Evolutionary conservation across 2,888 invertebrate genomes (phyloP).

Genomic region (Ectobius pallidus): DNA sequence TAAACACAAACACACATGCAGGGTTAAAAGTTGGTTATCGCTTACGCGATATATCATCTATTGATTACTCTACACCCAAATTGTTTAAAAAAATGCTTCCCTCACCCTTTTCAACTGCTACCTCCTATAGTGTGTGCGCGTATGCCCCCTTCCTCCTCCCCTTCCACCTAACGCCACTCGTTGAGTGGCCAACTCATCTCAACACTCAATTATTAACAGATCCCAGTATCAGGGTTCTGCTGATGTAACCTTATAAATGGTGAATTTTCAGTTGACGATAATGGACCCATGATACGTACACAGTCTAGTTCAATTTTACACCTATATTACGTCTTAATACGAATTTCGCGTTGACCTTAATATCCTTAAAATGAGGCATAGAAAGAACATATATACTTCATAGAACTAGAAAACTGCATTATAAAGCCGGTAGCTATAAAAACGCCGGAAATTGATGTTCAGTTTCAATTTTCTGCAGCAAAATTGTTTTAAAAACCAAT

Average conservation of each 20-base stretch:
- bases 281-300: not conserved
- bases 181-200: slow-evolving; percentile 9
- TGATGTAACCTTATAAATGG: slow-evolving; percentile 23
- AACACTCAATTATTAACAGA: slow-evolving; percentile 22
- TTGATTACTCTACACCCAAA: slow-evolving; percentile 33
- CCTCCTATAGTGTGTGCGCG: not conserved
- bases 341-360: not conserved
- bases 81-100: slow-evolving; percentile 26
- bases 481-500: slow-evolving; percentile 33
- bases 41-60: slow-evolving; percentile 32
- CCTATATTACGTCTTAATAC: slow-evolving; percentile 4
- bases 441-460: not conserved
- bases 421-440: not conserved
- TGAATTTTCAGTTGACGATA: slow-evolving; percentile 18
- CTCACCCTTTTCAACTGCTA: not conserved
- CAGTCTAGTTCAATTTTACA: slow-evolving; percentile 15
- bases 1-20: not conserved
- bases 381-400: not conserved
- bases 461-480: not conserved
- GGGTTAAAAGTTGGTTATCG: slow-evolving; percentile 32
- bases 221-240: not conserved
- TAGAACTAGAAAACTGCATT: not conserved
- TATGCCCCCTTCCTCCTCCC: not conserved
- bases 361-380: not conserved
- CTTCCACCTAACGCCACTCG: not conserved